phyloP scores from a whole-genome alignment of 1,140 invertebrate species.

The Microplitis mediator region DNA sequence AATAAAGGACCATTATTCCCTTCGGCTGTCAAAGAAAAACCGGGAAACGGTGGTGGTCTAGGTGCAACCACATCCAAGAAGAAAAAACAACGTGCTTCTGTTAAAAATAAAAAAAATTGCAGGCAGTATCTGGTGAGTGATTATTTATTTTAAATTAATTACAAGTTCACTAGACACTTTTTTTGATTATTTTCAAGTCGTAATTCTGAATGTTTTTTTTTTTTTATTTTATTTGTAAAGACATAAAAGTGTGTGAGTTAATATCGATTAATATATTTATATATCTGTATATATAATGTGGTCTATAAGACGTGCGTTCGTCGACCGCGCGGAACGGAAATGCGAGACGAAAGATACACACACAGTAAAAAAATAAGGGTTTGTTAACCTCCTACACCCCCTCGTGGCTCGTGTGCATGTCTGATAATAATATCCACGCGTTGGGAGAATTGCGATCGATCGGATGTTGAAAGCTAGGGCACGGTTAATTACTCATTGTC shows the following conservation, averaged over 20 bases:
- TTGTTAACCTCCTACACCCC: constrained; percentile 29
- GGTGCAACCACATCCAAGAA: constrained; percentile 35
- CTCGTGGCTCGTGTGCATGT: constrained; percentile 20
- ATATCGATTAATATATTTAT: constrained; percentile 1
- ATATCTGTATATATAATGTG: background rate
- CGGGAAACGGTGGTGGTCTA: constrained; percentile 35
- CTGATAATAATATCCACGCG: constrained; percentile 19
- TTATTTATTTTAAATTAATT: background rate
- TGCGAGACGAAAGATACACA: constrained; percentile 1
- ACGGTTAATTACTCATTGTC: constrained; percentile 25
- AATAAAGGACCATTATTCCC: constrained; percentile 47
- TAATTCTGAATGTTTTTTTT: too few species aligned
- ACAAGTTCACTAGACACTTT: too few species aligned
- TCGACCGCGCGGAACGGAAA: background rate
- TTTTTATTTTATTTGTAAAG: background rate
- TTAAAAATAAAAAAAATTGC: constrained; percentile 53
- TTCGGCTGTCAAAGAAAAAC: constrained; percentile 46
- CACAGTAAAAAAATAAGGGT: constrained; percentile 17
- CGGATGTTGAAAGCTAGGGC: constrained; percentile 2
- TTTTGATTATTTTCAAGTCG: too few species aligned
- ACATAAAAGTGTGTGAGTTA: too few species aligned
- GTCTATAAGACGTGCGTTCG: constrained; percentile 1
- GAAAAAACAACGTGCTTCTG: constrained; percentile 43
- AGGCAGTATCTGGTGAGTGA: constrained; percentile 51
- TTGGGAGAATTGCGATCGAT: constrained; percentile 19